These are phyloP conservation scores for Riparia riparia DNA, from an alignment of 2,113 vertebrate genomes.

Conservation along the genomic window DNA sequence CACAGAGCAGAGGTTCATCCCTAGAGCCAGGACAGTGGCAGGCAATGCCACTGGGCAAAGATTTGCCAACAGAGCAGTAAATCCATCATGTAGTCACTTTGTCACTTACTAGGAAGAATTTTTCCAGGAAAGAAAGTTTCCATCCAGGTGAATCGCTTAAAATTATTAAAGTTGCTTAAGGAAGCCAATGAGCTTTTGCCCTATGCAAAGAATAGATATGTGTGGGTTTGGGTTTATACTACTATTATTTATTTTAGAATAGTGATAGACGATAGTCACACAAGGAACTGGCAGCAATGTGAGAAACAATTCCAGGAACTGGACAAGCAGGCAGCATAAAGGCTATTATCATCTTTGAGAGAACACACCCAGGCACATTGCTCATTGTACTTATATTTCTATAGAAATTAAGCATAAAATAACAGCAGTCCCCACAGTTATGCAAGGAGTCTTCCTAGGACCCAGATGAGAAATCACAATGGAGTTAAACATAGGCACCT, in stretches of 20 bases:
- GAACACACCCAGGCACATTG: neutral
- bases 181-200: neutral
- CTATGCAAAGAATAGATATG: neutral
- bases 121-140: neutral
- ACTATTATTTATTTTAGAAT: neutral
- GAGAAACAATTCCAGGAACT: constrained; percentile 29
- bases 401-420: neutral
- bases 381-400: neutral
- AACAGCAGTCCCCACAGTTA: neutral
- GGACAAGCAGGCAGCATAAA: neutral
- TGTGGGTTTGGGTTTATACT: neutral
- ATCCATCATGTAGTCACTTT: neutral
- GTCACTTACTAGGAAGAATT: neutral
- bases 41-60: neutral
- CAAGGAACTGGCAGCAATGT: neutral
- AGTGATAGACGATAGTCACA: neutral
- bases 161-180: neutral
- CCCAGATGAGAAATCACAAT: neutral
- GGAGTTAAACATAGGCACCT: neutral
- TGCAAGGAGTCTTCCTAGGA: neutral
- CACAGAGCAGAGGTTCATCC: neutral
- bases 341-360: neutral
- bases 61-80: neutral
- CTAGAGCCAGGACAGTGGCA: neutral
- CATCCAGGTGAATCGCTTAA: neutral